Evolutionary conservation across 2,113 vertebrate genomes (phyloP), one percentile per base, ranked within the genome.

Genomic region (Pelobates fuscus): DNA sequence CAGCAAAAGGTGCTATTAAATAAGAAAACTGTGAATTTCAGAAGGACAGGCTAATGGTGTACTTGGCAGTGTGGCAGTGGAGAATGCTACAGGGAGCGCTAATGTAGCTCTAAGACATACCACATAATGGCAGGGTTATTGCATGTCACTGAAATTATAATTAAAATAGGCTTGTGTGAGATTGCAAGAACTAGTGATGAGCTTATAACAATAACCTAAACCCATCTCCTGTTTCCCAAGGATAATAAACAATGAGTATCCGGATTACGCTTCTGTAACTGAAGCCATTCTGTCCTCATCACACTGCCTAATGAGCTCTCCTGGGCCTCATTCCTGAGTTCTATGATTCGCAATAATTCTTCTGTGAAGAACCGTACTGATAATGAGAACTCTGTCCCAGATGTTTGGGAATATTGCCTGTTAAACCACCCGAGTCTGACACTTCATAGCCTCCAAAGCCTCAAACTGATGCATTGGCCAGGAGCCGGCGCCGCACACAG

Each of bases 261-360:
- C 59, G 62, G 62, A 29, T 66, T 65, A 44, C 25, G 61, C 71
- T 66, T 66, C 62, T 26, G 64, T 75, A 52, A 29, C 71, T 58
- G 30, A 54, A 67, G 25, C 37, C 43, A 55, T 49, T 27, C 46
- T 75, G 62, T 63, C 71, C 61, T 63, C 60, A 66, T 74, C 72
- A 75, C 63, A 29, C 41, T 67, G 49, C 37, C 37, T 75, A 75
- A 75, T 67, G 52, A 75, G 64, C n/a, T 75, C 72, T 62, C 72
- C 21, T 46, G 63, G 52, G 71, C 52, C 21, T 41, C 52, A 52
- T 74, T 60, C 62, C 62, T 66, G 71, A 58, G 72, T 52, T 63
- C 25, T 46, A 52, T 61, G 69, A 71, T 71, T 46, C 37, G 26
- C 72, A 20, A 75, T 67, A 44, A 67, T 75, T 67, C 63, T 75